phyloP scores from a whole-genome alignment of 2,113 vertebrate genomes.

The Aldabrachelys gigantea region DNA sequence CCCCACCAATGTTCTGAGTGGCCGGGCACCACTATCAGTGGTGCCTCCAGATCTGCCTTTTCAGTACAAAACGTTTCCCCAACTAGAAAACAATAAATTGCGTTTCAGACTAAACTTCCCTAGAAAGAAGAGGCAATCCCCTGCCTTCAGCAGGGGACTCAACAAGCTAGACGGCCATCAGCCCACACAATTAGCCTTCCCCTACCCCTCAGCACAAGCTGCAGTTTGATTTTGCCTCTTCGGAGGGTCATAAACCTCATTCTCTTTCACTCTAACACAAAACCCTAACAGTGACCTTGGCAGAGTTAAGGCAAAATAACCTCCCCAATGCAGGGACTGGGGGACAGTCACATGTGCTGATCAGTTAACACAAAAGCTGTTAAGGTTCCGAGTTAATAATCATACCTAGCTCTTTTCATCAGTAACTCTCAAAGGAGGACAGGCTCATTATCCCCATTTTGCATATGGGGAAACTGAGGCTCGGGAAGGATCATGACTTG shows the following conservation, averaged over 20 bases:
- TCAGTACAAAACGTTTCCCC: neutral
- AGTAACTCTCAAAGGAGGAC: neutral
- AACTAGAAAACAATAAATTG: neutral
- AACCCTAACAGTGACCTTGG: neutral
- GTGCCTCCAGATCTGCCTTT: neutral
- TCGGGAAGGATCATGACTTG: neutral
- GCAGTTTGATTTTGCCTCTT: neutral
- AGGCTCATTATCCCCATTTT: neutral
- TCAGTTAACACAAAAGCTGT: neutral
- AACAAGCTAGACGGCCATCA: too few species aligned
- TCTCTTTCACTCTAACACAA: neutral
- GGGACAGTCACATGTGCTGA: neutral
- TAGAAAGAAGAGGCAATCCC: neutral
- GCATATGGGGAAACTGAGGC: neutral
- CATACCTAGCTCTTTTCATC: neutral
- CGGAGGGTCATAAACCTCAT: too few species aligned
- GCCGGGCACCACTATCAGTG: neutral
- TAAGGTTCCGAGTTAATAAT: neutral
- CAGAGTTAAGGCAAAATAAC: neutral
- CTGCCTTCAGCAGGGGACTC: neutral
- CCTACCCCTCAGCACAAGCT: neutral
- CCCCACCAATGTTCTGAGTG: neutral
- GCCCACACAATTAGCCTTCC: neutral
- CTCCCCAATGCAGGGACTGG: neutral
- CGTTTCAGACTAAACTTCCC: neutral